Conservation (phyloP, 2,113 vertebrate genomes). For the Xenopus borealis region DNA sequence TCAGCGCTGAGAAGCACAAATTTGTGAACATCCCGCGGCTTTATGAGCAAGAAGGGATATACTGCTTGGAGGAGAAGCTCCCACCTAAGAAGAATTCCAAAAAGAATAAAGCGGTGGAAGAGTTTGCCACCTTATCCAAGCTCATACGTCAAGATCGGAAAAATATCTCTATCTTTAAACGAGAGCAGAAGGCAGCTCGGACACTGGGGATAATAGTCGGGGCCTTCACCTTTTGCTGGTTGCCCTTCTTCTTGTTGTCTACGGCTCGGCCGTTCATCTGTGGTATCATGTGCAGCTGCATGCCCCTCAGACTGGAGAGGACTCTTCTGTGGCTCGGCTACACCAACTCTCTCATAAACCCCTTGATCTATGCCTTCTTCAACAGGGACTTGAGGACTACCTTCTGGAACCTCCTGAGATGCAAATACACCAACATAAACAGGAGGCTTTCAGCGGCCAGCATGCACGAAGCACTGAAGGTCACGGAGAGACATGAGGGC, state of each 20-base stretch:
- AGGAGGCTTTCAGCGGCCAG: conserved; percentile 65
- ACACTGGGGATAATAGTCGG: conserved; percentile 68
- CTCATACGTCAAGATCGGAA: conserved; percentile 64
- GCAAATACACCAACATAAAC: conserved; percentile 70
- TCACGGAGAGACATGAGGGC: conserved; percentile 63
- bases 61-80: conserved; percentile 54
- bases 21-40: conserved; percentile 62
- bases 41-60: conserved; percentile 51
- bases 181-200: conserved; percentile 68
- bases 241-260: conserved; percentile 69
- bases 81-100: conserved; percentile 52
- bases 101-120: conserved; percentile 56
- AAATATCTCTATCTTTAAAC: conserved; percentile 73
- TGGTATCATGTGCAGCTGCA: conserved; percentile 62
- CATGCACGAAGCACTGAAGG: conserved; percentile 71
- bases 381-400: conserved; percentile 71
- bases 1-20: conserved; percentile 64
- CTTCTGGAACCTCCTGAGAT: conserved; percentile 68
- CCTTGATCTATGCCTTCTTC: conserved; percentile 70
- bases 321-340: conserved; percentile 70
- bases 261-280: conserved; percentile 68
- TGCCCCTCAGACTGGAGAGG: conserved; percentile 66
- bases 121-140: conserved; percentile 64
- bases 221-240: conserved; percentile 66
- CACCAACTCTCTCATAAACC: conserved; percentile 70